Conservation (phyloP, 2,888 invertebrate genomes). For the Cerastis rubricosa region DNA sequence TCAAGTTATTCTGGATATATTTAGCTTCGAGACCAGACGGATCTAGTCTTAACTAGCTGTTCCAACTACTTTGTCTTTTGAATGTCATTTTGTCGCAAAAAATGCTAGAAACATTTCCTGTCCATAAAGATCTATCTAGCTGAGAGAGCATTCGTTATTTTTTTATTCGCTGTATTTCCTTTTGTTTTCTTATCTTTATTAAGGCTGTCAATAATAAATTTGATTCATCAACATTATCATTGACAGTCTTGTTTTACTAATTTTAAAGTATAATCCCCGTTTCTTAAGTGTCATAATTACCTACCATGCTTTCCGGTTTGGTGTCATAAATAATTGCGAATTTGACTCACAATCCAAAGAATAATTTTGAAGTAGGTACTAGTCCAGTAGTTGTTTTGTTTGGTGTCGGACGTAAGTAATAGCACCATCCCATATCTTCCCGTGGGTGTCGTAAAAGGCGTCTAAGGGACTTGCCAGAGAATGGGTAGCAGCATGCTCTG, state of each 20-base stretch:
- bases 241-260: no score
- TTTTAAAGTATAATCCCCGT: background rate
- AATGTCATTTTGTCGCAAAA: conserved; percentile 50
- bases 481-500: no score
- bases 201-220: no score
- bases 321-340: background rate
- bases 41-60: conserved; percentile 18
- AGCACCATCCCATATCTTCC: no score
- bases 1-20: no score
- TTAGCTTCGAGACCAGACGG: background rate
- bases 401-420: no score
- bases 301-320: background rate
- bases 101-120: conserved; percentile 30
- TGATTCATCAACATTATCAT: background rate
- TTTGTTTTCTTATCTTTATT: background rate
- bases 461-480: no score
- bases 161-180: background rate
- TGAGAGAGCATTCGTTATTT: conserved; percentile 32
- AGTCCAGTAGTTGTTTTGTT: no score
- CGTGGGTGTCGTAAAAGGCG: no score
- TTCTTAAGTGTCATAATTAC: background rate
- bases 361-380: background rate
- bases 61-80: conserved; percentile 35
- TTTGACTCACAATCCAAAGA: background rate
- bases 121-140: conserved; percentile 28